Evolutionary conservation across 1,140 invertebrate genomes (phyloP), one percentile per base, ranked within the genome.

Genomic region (Drosophila parabipectinata): DNA sequence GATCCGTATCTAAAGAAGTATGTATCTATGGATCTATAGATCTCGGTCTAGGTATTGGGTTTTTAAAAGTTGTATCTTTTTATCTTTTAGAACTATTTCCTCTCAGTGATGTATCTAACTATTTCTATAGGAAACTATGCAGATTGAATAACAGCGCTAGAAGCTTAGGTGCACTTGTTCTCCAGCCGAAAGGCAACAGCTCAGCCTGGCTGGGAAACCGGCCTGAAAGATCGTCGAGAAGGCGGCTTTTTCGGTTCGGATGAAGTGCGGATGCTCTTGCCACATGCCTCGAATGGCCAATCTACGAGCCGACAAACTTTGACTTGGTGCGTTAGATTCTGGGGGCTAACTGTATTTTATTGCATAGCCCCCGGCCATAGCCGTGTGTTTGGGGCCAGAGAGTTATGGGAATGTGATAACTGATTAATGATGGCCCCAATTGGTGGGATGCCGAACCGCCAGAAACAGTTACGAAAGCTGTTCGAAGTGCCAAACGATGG

Each of bases 131-230:
- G 32, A 32, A 39, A 50, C 61, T 81, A 81, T 87, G 81, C 81
- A 84, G 79, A 84, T 84, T 84, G 73, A 81, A 84, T 81, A 84
- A 85, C 81, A 80, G 73, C 81, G 67, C 58, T 85, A 28, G 47
- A 50, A 77, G 45, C 68, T 14, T 77, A 74, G 62, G 82, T 87
- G 81, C 81, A 84, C 77, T 84, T 87, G 81, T 77, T 84, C 81
- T 80, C 45, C 69, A 37, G 47, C 54, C 71, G 52, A 28, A 30
- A 32, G 30, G 64, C 64, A 53, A 47, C 24, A 12, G 14, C 24
- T n/a, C 12, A 26, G 26, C 61, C 44, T n/a, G 7, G 77, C 80
- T 72, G 73, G 63, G 75, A 81, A 81, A 84, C 62, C 63, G 66
- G 60, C 7, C 69, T 41, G 61, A 56, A 63, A 39, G 60, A 58